Conservation (phyloP, 2,888 invertebrate genomes). For the Teleiodes luculella region DNA sequence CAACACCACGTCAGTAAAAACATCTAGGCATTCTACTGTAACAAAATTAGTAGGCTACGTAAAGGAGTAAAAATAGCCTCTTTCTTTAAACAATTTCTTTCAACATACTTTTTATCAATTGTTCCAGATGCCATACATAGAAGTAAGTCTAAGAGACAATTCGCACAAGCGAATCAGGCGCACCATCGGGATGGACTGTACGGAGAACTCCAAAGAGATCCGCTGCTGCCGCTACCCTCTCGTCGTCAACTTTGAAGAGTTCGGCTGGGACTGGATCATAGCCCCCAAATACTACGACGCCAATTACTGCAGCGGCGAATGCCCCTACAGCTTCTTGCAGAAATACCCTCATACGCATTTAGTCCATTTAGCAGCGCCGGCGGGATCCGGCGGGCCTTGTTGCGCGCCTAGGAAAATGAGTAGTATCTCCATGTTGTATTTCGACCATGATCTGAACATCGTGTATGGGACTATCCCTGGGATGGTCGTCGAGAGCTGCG, state of each 20-base stretch:
- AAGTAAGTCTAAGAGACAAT: slow-evolving; percentile 71
- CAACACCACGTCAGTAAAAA: too few species aligned
- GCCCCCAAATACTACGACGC: slow-evolving; percentile 97
- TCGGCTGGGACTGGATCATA: slow-evolving; percentile 99
- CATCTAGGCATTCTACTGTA: too few species aligned
- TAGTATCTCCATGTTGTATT: slow-evolving; percentile 94
- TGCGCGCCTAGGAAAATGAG: slow-evolving; percentile 94
- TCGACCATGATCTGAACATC: slow-evolving; percentile 92
- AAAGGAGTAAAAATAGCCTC: too few species aligned
- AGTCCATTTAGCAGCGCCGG: slow-evolving; percentile 87
- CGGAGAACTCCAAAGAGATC: slow-evolving; percentile 87
- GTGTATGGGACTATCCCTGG: slow-evolving; percentile 93
- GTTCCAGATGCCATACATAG: slow-evolving; percentile 75
- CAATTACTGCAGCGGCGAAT: slow-evolving; percentile 97
- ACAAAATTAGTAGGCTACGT: too few species aligned
- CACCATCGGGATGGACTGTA: slow-evolving; percentile 90
- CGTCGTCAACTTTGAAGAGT: slow-evolving; percentile 94
- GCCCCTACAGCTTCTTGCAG: slow-evolving; percentile 91
- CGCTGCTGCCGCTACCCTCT: slow-evolving; percentile 97
- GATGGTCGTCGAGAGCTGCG: slow-evolving; percentile 96
- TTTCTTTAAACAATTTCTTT: too few species aligned
- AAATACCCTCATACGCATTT: slow-evolving; percentile 93
- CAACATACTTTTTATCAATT: slow-evolving; percentile 7
- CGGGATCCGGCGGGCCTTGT: slow-evolving; percentile 91
- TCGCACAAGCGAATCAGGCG: slow-evolving; percentile 84